These are phyloP conservation scores for Cynodonichthys magdalenae DNA, from an alignment of 2,797 vertebrate species.

Conservation along the genomic window DNA sequence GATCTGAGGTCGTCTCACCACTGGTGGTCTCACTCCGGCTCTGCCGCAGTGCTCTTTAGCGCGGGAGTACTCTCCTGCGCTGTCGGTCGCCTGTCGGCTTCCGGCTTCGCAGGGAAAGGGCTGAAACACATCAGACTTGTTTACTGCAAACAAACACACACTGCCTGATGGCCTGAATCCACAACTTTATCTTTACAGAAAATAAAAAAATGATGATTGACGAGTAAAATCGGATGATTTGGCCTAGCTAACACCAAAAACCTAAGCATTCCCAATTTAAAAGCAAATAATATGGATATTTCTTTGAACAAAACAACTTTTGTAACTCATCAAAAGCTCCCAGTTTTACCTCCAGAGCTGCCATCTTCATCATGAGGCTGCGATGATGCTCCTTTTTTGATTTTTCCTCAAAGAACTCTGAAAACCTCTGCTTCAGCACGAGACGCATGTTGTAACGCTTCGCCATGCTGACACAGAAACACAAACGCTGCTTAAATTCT, in stretches of 20 bases:
- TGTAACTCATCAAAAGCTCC: background rate
- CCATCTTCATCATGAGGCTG: conserved; percentile 93
- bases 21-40: conserved; percentile 9
- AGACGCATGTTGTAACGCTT: conserved; percentile 94
- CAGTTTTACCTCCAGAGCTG: conserved; percentile 78
- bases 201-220: too few relatives aligned
- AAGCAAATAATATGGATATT: too few relatives aligned
- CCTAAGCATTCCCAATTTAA: too few relatives aligned
- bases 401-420: conserved; percentile 93
- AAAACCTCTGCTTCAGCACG: conserved; percentile 91
- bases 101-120: conserved; percentile 48
- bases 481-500: background rate
- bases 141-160: too few relatives aligned
- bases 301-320: too few relatives aligned
- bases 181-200: too few relatives aligned
- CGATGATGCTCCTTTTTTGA: conserved; percentile 89
- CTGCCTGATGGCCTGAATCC: too few relatives aligned
- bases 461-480: conserved; percentile 86
- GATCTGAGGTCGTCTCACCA: conserved; percentile 48
- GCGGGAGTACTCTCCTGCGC: conserved; percentile 54
- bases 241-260: too few relatives aligned
- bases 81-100: conserved; percentile 29
- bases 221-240: too few relatives aligned
- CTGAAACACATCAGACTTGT: conserved; percentile 31
- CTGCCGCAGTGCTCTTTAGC: conserved; percentile 50